Evolutionary conservation across 2,797 vertebrate species (phyloP), one percentile per base, ranked within the genome.

Genomic region (Picus viridis): DNA sequence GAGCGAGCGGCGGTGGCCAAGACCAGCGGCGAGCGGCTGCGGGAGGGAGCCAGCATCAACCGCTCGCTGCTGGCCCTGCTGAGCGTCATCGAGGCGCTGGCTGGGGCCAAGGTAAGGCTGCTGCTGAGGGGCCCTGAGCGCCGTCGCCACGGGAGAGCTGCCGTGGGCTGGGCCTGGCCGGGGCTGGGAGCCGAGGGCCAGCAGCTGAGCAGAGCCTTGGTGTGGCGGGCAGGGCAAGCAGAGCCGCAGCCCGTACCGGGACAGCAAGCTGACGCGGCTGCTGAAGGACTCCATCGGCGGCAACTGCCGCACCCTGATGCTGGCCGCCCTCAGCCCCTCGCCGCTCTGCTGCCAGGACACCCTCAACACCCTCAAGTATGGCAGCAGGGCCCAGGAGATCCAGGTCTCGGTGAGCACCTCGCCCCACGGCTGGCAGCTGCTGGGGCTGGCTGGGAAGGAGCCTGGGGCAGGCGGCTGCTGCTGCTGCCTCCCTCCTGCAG

Each of bases 191-290:
- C 45, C 45, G 19, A 10, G 30, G 23, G 41, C 51, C 8, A 8
- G 14, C 23, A 51, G 36, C 63, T 70, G 58, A 91, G 41, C 9
- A 23, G 69, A 34, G 4, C 30, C 58, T 29, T 2, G 27, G 5
- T 74, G 1, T 82, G 20, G 26, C 3, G 29, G 11, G 13, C 85
- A 98, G 98, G 95, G 89, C 64, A 97, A 96, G 53, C 98, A 97
- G 89, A 72, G 62, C 59, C 97, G 97, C 1, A 92, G 98, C 73
- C 97, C 97, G 0, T 98, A 97, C 63, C 91, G 97, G 57, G 97
- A 98, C 93, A 98, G 98, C 95, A 98, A 98, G 45, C 94, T 98
- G 34, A 98, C 97, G 0, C 97, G 94, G 8, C 91, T 98, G 56
- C 96, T 98, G 84, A 97, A 98, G 93, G 98, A 97, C 68, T 98